Evolutionary conservation across 2,888 invertebrate genomes (phyloP).

Genomic region (Nephrotoma flavescens): DNA sequence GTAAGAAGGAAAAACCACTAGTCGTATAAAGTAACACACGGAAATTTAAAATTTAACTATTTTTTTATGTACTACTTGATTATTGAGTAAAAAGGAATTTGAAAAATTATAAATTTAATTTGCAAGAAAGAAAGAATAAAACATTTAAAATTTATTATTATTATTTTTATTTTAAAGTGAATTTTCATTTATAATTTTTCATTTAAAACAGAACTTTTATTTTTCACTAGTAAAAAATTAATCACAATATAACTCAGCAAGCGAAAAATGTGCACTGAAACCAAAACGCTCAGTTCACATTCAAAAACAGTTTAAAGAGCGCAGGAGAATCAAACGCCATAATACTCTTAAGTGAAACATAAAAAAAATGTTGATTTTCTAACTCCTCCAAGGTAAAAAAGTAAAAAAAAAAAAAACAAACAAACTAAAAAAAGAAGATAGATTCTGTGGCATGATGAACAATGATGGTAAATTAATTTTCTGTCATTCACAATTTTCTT

Average conservation of each 20-base stretch:
- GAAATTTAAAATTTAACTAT: neutral
- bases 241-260: neutral
- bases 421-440: neutral
- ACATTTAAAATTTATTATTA: neutral
- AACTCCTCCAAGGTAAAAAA: neutral
- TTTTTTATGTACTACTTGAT: neutral
- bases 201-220: too few species aligned
- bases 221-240: neutral
- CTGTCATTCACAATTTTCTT: neutral
- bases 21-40: neutral
- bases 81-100: neutral
- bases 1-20: neutral
- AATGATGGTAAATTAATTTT: neutral
- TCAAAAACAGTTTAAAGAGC: neutral
- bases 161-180: neutral
- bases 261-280: conserved; percentile 5
- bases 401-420: neutral
- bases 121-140: neutral
- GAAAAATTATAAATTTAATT: neutral
- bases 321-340: neutral
- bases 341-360: neutral
- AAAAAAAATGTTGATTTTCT: neutral
- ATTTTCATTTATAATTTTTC: neutral
- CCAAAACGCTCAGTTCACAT: neutral
- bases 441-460: neutral